Percentiles rank a stretch among this genome's conserved stretches.
Conservation (phyloP, 2,888 invertebrate species). For the Crossocerus cetratus region DNA sequence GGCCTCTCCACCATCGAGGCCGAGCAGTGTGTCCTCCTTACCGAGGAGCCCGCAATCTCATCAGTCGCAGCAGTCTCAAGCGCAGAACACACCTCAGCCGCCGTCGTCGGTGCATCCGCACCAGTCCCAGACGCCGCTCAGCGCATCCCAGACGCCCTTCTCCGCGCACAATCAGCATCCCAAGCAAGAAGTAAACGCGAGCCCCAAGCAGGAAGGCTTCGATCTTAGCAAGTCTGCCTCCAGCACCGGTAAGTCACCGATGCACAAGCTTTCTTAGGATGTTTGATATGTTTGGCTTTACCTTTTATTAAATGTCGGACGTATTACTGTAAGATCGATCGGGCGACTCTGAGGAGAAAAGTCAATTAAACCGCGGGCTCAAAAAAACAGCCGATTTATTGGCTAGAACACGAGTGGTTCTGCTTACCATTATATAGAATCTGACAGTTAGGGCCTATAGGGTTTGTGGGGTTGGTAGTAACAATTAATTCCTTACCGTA, state of each 20-base stretch:
- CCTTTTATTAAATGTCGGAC: no score
- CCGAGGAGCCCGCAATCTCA: constrained; percentile 74
- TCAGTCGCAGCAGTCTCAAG: constrained; percentile 67
- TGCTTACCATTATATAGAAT: no score
- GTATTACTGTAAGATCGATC: no score
- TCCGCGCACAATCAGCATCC: constrained; percentile 72
- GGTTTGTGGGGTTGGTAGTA: no score
- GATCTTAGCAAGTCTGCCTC: constrained; percentile 81
- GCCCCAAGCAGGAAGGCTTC: constrained; percentile 82
- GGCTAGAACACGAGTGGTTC: no score
- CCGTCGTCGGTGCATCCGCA: constrained; percentile 75
- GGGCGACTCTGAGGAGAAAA: no score
- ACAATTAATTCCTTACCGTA: no score
- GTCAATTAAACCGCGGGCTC: no score
- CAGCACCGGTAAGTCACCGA: constrained; percentile 80
- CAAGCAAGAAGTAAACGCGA: constrained; percentile 71
- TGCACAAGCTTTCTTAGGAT: no score
- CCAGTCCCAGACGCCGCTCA: constrained; percentile 77
- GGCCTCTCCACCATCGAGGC: constrained; percentile 77
- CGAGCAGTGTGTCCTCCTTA: constrained; percentile 73
- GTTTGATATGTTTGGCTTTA: no score
- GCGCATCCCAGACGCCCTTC: constrained; percentile 71
- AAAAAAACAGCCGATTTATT: no score
- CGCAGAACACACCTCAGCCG: constrained; percentile 72
- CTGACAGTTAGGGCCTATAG: no score